These are phyloP conservation scores for Streptopelia turtur DNA, from an alignment of 2,797 vertebrate genomes.

Conservation along the genomic window DNA sequence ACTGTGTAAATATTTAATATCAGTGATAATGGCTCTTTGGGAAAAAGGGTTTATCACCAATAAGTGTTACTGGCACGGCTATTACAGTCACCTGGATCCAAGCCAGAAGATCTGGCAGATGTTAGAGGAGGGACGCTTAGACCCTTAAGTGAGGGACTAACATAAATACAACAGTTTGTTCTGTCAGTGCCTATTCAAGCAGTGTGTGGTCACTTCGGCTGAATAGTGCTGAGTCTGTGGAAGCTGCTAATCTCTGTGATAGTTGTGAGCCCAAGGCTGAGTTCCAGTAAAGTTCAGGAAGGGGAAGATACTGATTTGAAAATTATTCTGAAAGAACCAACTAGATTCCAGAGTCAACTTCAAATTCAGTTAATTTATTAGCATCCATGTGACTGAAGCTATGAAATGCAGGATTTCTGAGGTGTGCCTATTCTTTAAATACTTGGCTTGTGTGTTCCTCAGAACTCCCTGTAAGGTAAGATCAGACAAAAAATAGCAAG, in stretches of 20 bases:
- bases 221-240: neutral
- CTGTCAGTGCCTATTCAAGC: neutral
- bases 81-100: slow-evolving; percentile 1
- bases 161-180: neutral
- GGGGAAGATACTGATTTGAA: neutral
- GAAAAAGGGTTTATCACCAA: neutral
- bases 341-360: neutral
- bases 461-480: neutral
- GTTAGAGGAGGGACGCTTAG: neutral
- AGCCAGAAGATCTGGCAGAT: slow-evolving; percentile 20
- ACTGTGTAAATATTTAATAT: slow-evolving; percentile 59
- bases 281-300: neutral
- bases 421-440: neutral
- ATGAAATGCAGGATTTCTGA: neutral
- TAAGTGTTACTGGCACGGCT: slow-evolving; percentile 56
- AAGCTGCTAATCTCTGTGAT: neutral
- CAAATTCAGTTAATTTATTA: neutral
- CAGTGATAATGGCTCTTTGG: slow-evolving; percentile 21
- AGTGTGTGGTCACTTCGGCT: neutral
- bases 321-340: neutral
- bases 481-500: neutral
- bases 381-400: neutral
- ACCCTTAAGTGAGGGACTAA: slow-evolving; percentile 1
- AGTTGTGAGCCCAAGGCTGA: neutral
- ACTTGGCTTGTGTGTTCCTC: neutral